Percentiles rank a stretch among this genome's conserved stretches.
These are phyloP conservation scores for Dicranocentrus wangi DNA, from an alignment of 2,888 invertebrate species.

Conservation along the genomic window DNA sequence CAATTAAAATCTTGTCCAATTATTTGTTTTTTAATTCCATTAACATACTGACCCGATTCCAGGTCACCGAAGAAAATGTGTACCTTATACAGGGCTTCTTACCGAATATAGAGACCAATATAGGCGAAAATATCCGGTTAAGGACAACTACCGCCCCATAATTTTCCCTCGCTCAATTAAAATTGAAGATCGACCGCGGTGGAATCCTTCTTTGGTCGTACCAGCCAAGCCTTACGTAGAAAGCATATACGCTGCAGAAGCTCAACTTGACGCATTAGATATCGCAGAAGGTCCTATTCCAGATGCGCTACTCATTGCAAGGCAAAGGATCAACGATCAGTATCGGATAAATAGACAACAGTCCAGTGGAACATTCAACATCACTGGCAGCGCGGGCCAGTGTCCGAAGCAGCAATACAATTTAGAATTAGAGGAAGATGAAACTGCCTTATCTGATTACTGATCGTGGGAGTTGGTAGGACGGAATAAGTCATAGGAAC, in stretches of 20 bases:
- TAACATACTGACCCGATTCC: too few relatives aligned
- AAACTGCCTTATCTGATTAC: not conserved
- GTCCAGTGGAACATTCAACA: not conserved
- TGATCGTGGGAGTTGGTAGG: too few relatives aligned
- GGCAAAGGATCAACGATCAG: conserved; percentile 4
- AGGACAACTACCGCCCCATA: too few relatives aligned
- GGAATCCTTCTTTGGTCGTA: conserved; percentile 3
- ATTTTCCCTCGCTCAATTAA: too few relatives aligned
- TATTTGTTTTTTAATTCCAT: too few relatives aligned
- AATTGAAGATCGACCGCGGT: not conserved
- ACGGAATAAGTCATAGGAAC: too few relatives aligned
- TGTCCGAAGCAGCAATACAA: not conserved
- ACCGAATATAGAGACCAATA: conserved; percentile 18
- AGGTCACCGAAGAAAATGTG: not conserved
- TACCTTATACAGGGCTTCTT: not conserved
- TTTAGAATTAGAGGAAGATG: not conserved
- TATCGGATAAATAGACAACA: not conserved
- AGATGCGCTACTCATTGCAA: not conserved
- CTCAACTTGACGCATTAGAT: conserved; percentile 19
- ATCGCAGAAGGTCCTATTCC: not conserved
- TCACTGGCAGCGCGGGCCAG: not conserved
- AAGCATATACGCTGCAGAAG: conserved; percentile 9
- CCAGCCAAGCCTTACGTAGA: conserved; percentile 11
- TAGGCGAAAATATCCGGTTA: not conserved
- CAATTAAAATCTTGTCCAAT: too few relatives aligned